phyloP scores from a whole-genome alignment of 1,140 invertebrate species.

The Panulirus ornatus region DNA sequence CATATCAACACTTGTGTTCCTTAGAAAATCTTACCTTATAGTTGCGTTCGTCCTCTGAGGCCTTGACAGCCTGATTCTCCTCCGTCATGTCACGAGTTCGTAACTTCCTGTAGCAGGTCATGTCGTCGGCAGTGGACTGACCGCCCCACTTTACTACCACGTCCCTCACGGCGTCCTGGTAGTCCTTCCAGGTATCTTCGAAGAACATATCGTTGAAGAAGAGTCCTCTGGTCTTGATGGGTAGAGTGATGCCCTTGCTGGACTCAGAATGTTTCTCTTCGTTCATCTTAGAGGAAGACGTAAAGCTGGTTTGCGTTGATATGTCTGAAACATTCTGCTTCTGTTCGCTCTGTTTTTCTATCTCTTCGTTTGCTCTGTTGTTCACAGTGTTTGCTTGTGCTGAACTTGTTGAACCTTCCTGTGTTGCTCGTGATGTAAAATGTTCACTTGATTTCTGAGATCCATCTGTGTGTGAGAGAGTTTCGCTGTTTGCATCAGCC shows the following conservation, averaged over 20 bases:
- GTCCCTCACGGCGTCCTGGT: conserved; percentile 55
- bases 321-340: neutral
- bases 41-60: conserved; percentile 32
- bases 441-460: neutral
- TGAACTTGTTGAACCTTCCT: neutral
- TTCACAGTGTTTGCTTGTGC: neutral
- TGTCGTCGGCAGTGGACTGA: conserved; percentile 29
- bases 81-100: conserved; percentile 37
- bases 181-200: conserved; percentile 46
- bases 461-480: neutral
- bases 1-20: too few relatives aligned
- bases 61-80: conserved; percentile 59
- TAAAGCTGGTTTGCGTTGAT: neutral
- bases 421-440: neutral
- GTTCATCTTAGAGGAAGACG: neutral
- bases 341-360: neutral
- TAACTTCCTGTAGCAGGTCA: conserved; percentile 48
- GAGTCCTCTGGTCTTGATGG: conserved; percentile 44
- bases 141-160: conserved; percentile 51
- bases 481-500: neutral
- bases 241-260: neutral
- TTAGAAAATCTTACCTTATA: conserved; percentile 16
- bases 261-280: neutral
- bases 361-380: neutral
- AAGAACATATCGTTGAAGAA: conserved; percentile 63